Percentiles rank a stretch among this genome's conserved stretches.
Conservation (phyloP, 2,888 invertebrate genomes). For the Dermolepida albohirtum region DNA sequence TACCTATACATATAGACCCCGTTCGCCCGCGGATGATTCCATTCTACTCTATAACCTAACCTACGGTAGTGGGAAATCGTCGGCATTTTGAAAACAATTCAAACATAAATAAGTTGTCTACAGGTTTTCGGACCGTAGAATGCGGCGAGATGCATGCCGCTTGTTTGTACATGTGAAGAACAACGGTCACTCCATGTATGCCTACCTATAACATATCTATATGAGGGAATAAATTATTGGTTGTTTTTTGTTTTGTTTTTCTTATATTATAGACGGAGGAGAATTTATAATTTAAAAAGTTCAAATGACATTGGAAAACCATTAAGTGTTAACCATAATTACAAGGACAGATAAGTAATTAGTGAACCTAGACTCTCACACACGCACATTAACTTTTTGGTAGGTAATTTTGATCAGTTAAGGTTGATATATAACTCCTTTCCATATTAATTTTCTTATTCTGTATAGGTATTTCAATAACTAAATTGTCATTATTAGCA, state of each 20-base stretch:
- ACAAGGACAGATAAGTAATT: no score
- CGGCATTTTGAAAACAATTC: slow-evolving; percentile 67
- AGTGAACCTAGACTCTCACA: no score
- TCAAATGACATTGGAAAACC: no score
- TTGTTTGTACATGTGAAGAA: slow-evolving; percentile 62
- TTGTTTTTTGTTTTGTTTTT: background rate
- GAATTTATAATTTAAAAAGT: no score
- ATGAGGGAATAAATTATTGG: slow-evolving; percentile 56
- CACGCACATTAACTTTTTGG: no score
- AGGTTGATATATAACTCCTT: no score
- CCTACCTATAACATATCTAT: slow-evolving; percentile 41
- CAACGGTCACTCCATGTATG: slow-evolving; percentile 56
- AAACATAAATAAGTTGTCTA: slow-evolving; percentile 67
- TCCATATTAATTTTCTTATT: no score
- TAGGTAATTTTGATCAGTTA: no score
- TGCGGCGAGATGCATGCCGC: slow-evolving; percentile 61
- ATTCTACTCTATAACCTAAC: slow-evolving; percentile 51
- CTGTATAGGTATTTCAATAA: no score
- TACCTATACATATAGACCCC: background rate
- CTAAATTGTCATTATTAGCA: no score
- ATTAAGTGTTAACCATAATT: no score
- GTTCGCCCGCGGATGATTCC: slow-evolving; percentile 52
- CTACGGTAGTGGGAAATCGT: slow-evolving; percentile 63
- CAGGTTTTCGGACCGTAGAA: slow-evolving; percentile 62
- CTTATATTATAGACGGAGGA: no score